Base-by-base conservation (phyloP, 2,888 invertebrate genomes). In the Chymomyza amoena region DNA sequence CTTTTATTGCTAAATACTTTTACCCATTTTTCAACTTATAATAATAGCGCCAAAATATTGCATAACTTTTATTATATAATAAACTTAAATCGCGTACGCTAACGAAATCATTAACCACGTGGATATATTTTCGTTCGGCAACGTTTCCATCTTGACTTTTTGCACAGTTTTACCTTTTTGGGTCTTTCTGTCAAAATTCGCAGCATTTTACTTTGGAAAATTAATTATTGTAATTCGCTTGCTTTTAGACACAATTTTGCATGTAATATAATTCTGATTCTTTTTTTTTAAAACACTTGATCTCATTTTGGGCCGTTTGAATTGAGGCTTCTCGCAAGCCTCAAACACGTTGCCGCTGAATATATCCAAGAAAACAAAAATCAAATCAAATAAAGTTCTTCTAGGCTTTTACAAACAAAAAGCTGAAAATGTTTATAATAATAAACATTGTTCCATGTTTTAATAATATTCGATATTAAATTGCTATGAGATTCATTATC, bases 321-420 rank as follows among this genome's bases (percentile, higher is more conserved):
- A 50, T 32, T 57, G 13, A 25, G 36, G 54, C 59, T 50, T 63
- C 69, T 69, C 56, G 9, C 18, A 57, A 56, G 60, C 68, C 57
- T n/a, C 57, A 67, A 56, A 56, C 73, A 69, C 87, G 84, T 87
- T 88, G 89, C 79, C 80, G 79, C 83, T 87, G 89, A 90, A 91
- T 91, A 91, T 91, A 91, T 91, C 88, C 88, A 81, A 84, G 88
- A 81, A 84, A 67, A 63, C 69, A 16, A 28, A 54, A 45, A 28
- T 57, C 16, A 64, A 56, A 45, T 50, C 65, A 70, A 64, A n/a
- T 64, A 68, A 84, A 90, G 90, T 85, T 91, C 91, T 91, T 91
- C 91, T 91, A 91, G 90, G 91, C 91, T 91, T 91, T 91, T 91
- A 91, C 91, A 91, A 91, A 91, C 91, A 91, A 90, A 88, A 87